A percentile compares a stretch with the other conserved stretches of the same genome.
Conservation (phyloP, 2,113 vertebrate genomes). For the Condylura cristata region DNA sequence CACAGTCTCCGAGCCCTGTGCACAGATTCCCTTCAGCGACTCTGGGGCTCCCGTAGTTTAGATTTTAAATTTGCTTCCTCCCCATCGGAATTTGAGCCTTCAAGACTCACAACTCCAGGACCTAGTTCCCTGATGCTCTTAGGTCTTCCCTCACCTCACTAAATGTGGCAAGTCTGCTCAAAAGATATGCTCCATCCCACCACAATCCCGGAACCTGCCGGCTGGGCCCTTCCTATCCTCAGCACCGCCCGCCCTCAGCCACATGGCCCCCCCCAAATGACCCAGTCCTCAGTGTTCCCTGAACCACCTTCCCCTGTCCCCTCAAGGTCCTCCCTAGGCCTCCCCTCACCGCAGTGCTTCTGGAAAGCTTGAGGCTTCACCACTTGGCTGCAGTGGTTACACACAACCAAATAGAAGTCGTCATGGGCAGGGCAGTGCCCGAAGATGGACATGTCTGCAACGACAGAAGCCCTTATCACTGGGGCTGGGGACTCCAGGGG, state of each 20-base stretch:
- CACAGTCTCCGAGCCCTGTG: neutral
- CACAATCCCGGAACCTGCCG: neutral
- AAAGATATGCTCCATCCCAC: neutral
- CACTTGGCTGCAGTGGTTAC: conserved; percentile 95
- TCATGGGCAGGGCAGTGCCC: conserved; percentile 96
- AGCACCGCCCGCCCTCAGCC: neutral
- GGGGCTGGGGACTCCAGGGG: conserved; percentile 19
- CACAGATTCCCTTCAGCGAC: neutral
- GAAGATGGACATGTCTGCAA: conserved; percentile 96
- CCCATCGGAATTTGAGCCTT: neutral
- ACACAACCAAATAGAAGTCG: conserved; percentile 97
- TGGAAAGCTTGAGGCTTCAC: conserved; percentile 98
- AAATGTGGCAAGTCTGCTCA: neutral
- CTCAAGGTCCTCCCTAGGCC: conserved; percentile 1
- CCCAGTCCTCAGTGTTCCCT: neutral
- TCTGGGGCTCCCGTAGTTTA: neutral
- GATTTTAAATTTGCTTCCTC: neutral
- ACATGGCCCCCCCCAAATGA: conserved; percentile 16
- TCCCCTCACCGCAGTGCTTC: conserved; percentile 93
- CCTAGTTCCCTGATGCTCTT: neutral
- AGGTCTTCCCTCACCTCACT: neutral
- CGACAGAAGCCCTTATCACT: conserved; percentile 67
- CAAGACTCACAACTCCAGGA: conserved; percentile 9
- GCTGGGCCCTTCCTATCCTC: neutral
- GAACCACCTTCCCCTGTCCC: neutral